A percentile compares a stretch with the other conserved stretches of the same genome.
These are phyloP conservation scores for Atherix ibis DNA, from an alignment of 2,888 invertebrate genomes.

Conservation along the genomic window DNA sequence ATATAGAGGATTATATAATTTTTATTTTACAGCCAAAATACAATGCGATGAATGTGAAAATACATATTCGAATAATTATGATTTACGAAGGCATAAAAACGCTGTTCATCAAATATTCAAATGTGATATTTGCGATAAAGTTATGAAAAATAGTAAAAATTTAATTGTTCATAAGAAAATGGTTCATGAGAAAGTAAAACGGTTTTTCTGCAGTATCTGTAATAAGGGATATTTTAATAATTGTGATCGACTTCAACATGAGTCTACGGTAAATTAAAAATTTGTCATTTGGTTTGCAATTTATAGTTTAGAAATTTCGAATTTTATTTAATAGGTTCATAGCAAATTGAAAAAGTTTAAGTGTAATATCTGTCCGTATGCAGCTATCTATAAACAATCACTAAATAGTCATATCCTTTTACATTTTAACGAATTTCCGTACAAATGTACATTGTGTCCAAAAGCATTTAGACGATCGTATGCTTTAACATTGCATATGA, in stretches of 20 bases:
- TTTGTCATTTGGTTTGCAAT: not conserved
- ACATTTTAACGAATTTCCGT: constrained; percentile 21
- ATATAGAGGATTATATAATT: too few relatives aligned
- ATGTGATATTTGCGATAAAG: constrained; percentile 20
- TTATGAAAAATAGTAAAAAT: constrained; percentile 23
- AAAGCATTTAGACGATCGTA: constrained; percentile 23
- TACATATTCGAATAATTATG: constrained; percentile 17
- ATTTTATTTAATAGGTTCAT: constrained; percentile 6
- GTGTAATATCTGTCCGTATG: constrained; percentile 18
- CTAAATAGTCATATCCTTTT: constrained; percentile 22
- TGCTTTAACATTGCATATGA: constrained; percentile 19
- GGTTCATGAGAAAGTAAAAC: constrained; percentile 22
- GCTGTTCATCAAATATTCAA: constrained; percentile 20
- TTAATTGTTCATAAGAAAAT: constrained; percentile 21
- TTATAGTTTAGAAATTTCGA: not conserved
- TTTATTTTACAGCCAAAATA: constrained; percentile 11
- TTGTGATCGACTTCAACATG: constrained; percentile 24
- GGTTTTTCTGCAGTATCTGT: constrained; percentile 23
- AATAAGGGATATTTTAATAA: constrained; percentile 26
- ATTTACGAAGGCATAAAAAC: constrained; percentile 20
- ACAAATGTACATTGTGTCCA: constrained; percentile 20
- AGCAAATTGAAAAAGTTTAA: constrained; percentile 4
- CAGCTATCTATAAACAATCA: constrained; percentile 22
- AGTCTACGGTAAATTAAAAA: constrained; percentile 15
- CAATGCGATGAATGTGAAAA: constrained; percentile 19